phyloP scores from a whole-genome alignment of 2,797 vertebrate species.

The Ceryle rudis region DNA sequence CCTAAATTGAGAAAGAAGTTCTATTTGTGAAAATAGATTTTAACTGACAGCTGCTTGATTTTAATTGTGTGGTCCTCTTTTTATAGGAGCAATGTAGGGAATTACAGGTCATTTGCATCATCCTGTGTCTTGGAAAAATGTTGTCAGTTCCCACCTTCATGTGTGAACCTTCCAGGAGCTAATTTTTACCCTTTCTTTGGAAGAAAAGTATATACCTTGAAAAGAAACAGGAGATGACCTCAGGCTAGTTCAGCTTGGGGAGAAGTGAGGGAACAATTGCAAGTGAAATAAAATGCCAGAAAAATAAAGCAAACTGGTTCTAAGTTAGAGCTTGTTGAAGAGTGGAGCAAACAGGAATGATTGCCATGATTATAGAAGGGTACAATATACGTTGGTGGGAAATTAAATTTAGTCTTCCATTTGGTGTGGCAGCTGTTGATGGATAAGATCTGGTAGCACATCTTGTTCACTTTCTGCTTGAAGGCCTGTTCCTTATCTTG shows the following conservation, averaged over 20 bases:
- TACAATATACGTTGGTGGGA: neutral
- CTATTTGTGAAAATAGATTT: slow-evolving; percentile 54
- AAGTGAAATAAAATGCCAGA: neutral
- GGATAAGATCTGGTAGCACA: neutral
- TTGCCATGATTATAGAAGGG: neutral
- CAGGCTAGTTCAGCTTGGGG: neutral
- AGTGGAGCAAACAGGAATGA: neutral
- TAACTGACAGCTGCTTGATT: slow-evolving; percentile 63
- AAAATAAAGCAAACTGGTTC: neutral
- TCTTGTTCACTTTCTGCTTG: neutral
- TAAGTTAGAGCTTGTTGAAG: neutral
- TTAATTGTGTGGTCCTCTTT: slow-evolving; percentile 50
- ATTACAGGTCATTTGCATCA: slow-evolving; percentile 55
- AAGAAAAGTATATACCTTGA: neutral
- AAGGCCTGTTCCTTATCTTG: neutral
- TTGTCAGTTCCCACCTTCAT: neutral
- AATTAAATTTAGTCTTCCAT: neutral
- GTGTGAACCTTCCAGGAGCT: slow-evolving; percentile 8
- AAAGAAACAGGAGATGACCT: slow-evolving; percentile 7
- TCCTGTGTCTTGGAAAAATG: slow-evolving; percentile 8
- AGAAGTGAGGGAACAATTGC: neutral
- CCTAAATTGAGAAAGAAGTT: slow-evolving; percentile 63
- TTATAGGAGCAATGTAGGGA: slow-evolving; percentile 39
- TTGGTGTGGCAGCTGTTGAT: neutral
- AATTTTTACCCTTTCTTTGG: slow-evolving; percentile 27